These are phyloP conservation scores for Oncorhynchus clarkii DNA, from an alignment of 2,113 vertebrate genomes.

Conservation along the genomic window DNA sequence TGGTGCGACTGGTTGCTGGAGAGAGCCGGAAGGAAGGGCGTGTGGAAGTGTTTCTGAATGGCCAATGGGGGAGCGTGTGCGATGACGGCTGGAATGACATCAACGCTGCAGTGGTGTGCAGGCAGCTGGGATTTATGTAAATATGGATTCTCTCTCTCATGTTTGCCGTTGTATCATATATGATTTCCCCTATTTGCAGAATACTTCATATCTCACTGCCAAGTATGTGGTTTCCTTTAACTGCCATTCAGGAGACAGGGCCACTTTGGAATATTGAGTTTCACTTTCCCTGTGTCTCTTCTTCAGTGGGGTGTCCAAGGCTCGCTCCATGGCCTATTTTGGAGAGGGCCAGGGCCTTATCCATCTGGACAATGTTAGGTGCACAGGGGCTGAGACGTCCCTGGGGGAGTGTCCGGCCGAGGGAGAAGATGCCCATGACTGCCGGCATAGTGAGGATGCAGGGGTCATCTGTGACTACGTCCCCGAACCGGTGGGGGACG, in stretches of 20 bases:
- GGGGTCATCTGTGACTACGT: constrained; percentile 83
- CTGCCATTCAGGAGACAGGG: too few species aligned
- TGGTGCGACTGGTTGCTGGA: constrained; percentile 69
- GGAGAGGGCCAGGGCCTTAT: constrained; percentile 80
- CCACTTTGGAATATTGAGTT: too few species aligned
- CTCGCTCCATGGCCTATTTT: constrained; percentile 82
- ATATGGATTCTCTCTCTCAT: constrained; percentile 4
- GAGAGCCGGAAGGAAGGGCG: constrained; percentile 72
- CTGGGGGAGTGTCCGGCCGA: constrained; percentile 69
- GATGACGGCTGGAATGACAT: constrained; percentile 74
- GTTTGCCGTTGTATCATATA: neutral
- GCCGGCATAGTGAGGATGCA: constrained; percentile 81
- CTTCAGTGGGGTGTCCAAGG: constrained; percentile 78
- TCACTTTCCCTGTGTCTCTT: constrained; percentile 21
- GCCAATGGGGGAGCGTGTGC: constrained; percentile 75
- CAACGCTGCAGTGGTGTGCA: constrained; percentile 72
- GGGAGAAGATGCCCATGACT: constrained; percentile 66
- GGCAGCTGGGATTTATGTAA: constrained; percentile 72
- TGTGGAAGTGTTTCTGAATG: constrained; percentile 68
- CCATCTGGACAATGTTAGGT: constrained; percentile 78
- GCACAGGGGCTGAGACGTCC: constrained; percentile 73
- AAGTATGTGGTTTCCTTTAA: too few species aligned
- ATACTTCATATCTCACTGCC: too few species aligned
- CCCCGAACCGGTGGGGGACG: constrained; percentile 59
- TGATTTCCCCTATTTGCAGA: too few species aligned